Conservation (phyloP, 2,888 invertebrate genomes). For the Leucozona laternaria region DNA sequence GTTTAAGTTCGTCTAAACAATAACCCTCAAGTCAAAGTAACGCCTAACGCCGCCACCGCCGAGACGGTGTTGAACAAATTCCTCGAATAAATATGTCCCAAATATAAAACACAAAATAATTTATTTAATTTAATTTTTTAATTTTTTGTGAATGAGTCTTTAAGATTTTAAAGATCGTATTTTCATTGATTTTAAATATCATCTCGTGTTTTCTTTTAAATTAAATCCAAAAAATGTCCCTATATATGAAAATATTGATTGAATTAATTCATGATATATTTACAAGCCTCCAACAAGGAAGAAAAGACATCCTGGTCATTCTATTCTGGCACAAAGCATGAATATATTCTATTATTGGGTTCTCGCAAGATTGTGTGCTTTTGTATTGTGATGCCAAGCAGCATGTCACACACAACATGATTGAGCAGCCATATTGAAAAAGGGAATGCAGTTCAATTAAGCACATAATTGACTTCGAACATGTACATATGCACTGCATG, state of each 20-base stretch:
- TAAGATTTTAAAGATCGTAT: too few species aligned
- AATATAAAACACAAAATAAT: too few species aligned
- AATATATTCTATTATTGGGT: conserved; percentile 5
- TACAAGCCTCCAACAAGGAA: neutral
- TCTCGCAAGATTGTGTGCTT: neutral
- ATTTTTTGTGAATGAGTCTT: too few species aligned
- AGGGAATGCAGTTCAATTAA: conserved; percentile 33
- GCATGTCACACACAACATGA: neutral
- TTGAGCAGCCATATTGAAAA: conserved; percentile 3
- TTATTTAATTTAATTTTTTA: too few species aligned
- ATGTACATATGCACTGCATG: neutral
- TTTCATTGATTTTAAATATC: too few species aligned
- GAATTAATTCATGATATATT: neutral
- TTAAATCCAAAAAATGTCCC: neutral
- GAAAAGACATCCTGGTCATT: neutral
- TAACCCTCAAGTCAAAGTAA: too few species aligned
- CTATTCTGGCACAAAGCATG: neutral
- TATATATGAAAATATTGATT: neutral
- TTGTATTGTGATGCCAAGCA: neutral
- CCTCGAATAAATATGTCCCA: too few species aligned
- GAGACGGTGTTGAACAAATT: too few species aligned
- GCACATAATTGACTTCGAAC: conserved; percentile 23
- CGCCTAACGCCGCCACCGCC: too few species aligned
- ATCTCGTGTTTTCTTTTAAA: neutral
- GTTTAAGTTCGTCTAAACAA: too few species aligned